A percentile compares a stretch with the other conserved stretches of the same genome.
phyloP scores from a whole-genome alignment of 2,888 invertebrate species.

The Temnothorax rugatulus region DNA sequence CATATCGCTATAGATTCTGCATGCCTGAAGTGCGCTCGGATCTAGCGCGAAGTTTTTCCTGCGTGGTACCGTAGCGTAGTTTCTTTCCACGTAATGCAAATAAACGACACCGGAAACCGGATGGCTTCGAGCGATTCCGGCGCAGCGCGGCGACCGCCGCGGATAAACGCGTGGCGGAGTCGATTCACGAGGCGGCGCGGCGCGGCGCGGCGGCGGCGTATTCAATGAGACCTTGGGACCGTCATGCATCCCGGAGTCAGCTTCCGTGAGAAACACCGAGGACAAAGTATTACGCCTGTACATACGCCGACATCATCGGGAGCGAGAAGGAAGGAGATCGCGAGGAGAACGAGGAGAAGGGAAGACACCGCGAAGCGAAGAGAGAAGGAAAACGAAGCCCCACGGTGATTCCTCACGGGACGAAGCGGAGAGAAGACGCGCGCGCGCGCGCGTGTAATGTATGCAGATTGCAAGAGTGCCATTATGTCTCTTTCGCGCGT shows the following conservation, averaged over 20 bases:
- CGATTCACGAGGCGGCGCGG: slow-evolving; percentile 61
- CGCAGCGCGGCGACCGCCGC: slow-evolving; percentile 59
- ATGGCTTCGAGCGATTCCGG: slow-evolving; percentile 68
- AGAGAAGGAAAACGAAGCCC: slow-evolving; percentile 30
- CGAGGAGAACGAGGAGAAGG: background rate
- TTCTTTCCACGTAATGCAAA: slow-evolving; percentile 61
- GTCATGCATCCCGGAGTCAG: slow-evolving; percentile 75
- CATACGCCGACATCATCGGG: slow-evolving; percentile 27
- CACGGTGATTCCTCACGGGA: slow-evolving; percentile 36
- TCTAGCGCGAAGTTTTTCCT: slow-evolving; percentile 62
- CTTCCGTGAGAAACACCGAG: slow-evolving; percentile 84
- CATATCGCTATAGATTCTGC: background rate
- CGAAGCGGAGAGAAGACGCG: slow-evolving; percentile 28
- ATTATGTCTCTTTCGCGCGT: slow-evolving; percentile 82
- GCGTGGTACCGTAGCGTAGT: slow-evolving; percentile 19
- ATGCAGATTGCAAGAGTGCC: slow-evolving; percentile 84
- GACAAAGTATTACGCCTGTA: slow-evolving; percentile 74
- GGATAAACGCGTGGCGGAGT: slow-evolving; percentile 57
- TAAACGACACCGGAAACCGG: slow-evolving; percentile 77
- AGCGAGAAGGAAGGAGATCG: slow-evolving; percentile 38
- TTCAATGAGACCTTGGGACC: slow-evolving; percentile 80
- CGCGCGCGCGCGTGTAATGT: slow-evolving; percentile 75
- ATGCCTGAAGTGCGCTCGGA: background rate
- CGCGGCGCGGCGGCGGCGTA: slow-evolving; percentile 53
- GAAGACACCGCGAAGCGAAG: slow-evolving; percentile 5